Base-by-base conservation (phyloP, 2,797 vertebrate genomes). In the Parotocinclus haroldoi region DNA sequence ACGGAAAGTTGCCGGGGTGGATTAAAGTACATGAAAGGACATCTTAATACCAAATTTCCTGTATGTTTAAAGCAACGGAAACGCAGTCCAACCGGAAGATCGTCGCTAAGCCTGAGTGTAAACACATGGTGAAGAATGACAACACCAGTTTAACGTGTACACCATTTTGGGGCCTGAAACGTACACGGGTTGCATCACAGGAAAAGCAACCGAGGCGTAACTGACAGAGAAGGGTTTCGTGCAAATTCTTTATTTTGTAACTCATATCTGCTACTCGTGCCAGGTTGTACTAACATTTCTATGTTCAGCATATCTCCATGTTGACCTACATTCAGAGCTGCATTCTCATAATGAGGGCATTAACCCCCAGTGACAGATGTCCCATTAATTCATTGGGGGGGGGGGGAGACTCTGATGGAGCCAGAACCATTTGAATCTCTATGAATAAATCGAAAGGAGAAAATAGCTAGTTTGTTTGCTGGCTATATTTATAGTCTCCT, bases 271-370 rank as follows among this genome's bases (percentile, higher is more conserved):
- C 8, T 9, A 42, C 40, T 42, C 8, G 1, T 9, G 40, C 40
- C 40, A 42, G 40, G 10, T 3, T 42, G 40, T 42, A 8, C 10
- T 42, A 42, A 42, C 38, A 11, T 42, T 42, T 7, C 11, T 18
- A n/a, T 9, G 48, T 51, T 51, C 59, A 19, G n/a, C 37, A 50
- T 7, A 7, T 16, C 7, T 13, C 7, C n/a, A 50, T 0, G 42
- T 42, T 79, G 77, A 79, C 77, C 76, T 80, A 80, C 73, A 77
- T 80, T 63, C 40, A 6, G 63, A 67, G 40, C 52, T 53, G 71
- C 64, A 63, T 67, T 44, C 57, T 75, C 64, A 59, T 58, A 66
- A 66, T 14, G 56, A 71, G 39, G 62, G 69, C 49, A 69, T 68
- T 71, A 71, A 71, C 63, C 63, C 63, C 50, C 51, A 66, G 44